Conservation (phyloP, 2,113 vertebrate genomes). For the Dendropsophus ebraccatus region DNA sequence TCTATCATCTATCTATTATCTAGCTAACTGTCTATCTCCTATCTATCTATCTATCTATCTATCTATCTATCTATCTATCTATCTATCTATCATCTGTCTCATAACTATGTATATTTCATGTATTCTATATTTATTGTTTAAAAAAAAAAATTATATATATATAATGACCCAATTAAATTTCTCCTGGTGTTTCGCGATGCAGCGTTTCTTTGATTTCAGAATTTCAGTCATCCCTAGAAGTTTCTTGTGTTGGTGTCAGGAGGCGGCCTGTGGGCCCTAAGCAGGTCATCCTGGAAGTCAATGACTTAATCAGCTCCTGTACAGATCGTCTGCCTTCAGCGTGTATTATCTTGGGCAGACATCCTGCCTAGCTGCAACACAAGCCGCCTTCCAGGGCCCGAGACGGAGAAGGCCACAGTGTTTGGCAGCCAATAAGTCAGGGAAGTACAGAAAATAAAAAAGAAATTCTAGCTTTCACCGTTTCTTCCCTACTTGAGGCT, state of each 20-base stretch:
- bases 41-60: not conserved
- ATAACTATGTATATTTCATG: not conserved
- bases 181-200: too few species aligned
- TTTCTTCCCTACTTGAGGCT: constrained; percentile 69
- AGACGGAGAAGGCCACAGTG: constrained; percentile 67
- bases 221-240: constrained; percentile 60
- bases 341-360: constrained; percentile 80
- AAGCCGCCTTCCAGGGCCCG: constrained; percentile 69
- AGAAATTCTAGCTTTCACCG: constrained; percentile 80
- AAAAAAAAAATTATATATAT: too few species aligned
- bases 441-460: constrained; percentile 57
- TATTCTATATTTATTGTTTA: not conserved
- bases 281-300: constrained; percentile 71
- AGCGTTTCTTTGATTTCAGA: not conserved
- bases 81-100: not conserved
- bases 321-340: constrained; percentile 71
- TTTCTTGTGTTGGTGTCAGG: constrained; percentile 64
- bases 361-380: constrained; percentile 76
- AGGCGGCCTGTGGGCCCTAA: constrained; percentile 64
- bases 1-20: too few species aligned
- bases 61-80: not conserved
- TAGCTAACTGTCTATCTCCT: not conserved
- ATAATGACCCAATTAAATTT: too few species aligned
- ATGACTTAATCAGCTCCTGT: constrained; percentile 69
- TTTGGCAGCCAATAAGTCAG: constrained; percentile 72